Evolutionary conservation across 2,113 vertebrate genomes (phyloP).

Genomic region (Centrocercus urophasianus): DNA sequence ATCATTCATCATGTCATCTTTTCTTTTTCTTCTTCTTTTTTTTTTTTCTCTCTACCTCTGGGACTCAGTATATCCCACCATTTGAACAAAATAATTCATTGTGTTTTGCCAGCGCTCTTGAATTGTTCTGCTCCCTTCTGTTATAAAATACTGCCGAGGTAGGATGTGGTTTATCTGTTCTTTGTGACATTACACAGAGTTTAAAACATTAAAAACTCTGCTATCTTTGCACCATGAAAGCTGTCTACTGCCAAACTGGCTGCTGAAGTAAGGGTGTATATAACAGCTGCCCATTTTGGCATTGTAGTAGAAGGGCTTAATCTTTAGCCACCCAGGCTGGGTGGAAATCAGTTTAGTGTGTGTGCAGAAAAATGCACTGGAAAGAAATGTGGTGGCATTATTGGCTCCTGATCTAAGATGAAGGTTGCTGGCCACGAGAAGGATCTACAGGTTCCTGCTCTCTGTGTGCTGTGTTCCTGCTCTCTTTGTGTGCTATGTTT

Average conservation of each 20-base stretch:
- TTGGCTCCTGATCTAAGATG: not conserved
- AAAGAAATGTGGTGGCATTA: not conserved
- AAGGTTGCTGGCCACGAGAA: not conserved
- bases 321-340: not conserved
- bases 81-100: not conserved
- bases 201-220: not conserved
- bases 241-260: not conserved
- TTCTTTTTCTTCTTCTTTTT: not conserved
- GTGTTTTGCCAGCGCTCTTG: not conserved
- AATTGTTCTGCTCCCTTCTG: constrained; percentile 5
- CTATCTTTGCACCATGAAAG: not conserved
- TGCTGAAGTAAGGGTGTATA: not conserved
- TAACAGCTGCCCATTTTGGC: not conserved
- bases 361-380: not conserved
- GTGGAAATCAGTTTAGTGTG: not conserved
- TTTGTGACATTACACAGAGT: not conserved
- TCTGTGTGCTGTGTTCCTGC: not conserved
- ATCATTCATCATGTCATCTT: not conserved
- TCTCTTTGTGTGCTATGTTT: not conserved
- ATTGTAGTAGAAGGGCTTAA: not conserved
- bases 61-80: not conserved
- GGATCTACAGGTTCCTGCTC: not conserved
- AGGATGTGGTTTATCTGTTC: not conserved
- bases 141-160: not conserved
- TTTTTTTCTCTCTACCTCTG: not conserved